A percentile compares a stretch with the other conserved stretches of the same genome.
These are phyloP conservation scores for Bombyx huttoni DNA, from an alignment of 2,888 invertebrate genomes.

Conservation along the genomic window DNA sequence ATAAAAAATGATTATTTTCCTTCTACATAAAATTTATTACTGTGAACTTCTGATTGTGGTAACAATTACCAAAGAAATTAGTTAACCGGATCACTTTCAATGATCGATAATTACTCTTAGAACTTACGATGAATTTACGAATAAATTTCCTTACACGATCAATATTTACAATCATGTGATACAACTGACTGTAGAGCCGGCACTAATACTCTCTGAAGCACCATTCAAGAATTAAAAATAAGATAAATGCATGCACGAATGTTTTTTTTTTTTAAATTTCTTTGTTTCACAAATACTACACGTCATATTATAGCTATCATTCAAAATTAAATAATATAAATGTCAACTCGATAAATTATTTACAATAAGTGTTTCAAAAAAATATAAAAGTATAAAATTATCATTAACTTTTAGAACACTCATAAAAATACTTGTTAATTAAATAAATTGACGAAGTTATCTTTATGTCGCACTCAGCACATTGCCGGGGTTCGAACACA, in stretches of 20 bases:
- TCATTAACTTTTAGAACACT: not conserved
- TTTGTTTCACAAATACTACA: not conserved
- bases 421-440: not conserved
- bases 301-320: not conserved
- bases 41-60: not conserved
- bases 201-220: not conserved
- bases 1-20: not conserved
- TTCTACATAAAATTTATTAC: not conserved
- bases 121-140: not conserved
- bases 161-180: not conserved
- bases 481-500: not conserved
- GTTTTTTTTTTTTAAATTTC: not conserved
- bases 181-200: not conserved
- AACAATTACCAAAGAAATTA: conserved; percentile 2
- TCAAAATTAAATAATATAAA: not conserved
- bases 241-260: conserved; percentile 1
- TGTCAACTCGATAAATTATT: not conserved
- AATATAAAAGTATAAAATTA: conserved; percentile 14
- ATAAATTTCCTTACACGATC: not conserved
- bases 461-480: not conserved
- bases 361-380: conserved; percentile 6
- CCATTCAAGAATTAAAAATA: conserved; percentile 2
- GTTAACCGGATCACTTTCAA: not conserved
- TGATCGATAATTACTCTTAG: not conserved
- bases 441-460: not conserved